Conservation (phyloP, 1,140 invertebrate genomes). For the Sitodiplosis mosellana region DNA sequence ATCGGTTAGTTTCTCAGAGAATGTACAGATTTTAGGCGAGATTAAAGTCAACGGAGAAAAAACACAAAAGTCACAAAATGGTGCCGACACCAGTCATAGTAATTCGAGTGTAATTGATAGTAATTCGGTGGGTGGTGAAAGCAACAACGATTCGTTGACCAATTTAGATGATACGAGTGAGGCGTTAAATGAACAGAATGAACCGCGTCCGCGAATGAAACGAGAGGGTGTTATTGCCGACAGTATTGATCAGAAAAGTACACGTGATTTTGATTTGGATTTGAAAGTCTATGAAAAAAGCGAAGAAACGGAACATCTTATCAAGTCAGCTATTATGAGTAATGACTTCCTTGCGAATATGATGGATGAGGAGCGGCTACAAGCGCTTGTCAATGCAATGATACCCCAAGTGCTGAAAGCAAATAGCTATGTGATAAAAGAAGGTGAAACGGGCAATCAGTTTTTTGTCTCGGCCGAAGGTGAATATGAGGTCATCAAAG, state of each 20-base stretch:
- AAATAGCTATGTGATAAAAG: conserved; percentile 64
- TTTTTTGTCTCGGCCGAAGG: conserved; percentile 69
- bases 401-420: conserved; percentile 55
- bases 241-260: conserved; percentile 18
- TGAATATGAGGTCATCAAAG: conserved; percentile 71
- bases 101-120: too few species aligned
- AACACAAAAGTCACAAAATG: too few species aligned
- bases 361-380: conserved; percentile 59
- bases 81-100: too few species aligned
- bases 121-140: too few species aligned
- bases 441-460: conserved; percentile 67
- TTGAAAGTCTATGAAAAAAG: conserved; percentile 17
- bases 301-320: conserved; percentile 28
- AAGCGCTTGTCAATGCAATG: conserved; percentile 82
- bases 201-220: conserved; percentile 1
- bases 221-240: conserved; percentile 18
- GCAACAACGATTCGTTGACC: too few species aligned
- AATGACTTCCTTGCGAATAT: conserved; percentile 90
- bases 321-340: conserved; percentile 43
- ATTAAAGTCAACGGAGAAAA: too few species aligned
- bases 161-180: too few species aligned
- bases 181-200: too few species aligned
- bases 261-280: conserved; percentile 18
- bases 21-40: too few species aligned
- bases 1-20: neutral